Evolutionary conservation across 2,888 invertebrate genomes (phyloP), one percentile per base, ranked within the genome.

Genomic region (Chrysolina haemoptera): DNA sequence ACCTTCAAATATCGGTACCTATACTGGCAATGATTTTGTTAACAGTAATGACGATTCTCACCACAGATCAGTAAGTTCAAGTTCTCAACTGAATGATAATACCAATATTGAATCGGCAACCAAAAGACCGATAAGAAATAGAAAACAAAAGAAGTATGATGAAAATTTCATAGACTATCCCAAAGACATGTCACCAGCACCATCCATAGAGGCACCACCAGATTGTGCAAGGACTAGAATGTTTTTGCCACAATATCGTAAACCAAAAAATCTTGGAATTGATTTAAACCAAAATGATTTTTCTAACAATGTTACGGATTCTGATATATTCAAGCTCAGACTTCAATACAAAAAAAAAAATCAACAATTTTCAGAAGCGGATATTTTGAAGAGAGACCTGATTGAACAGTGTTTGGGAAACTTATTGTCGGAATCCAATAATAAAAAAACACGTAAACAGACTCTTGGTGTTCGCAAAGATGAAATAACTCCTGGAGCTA

Each of bases 381-480:
- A 77, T 50, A 64, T 75, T n/a, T 53, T 77, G 22, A 77, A 75
- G 55, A 62, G 70, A 10, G 27, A 41, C 9, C 20, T 76, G 5
- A 46, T 73, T n/a, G 27, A 40, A 10, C 67, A 74, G 35, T 43
- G 43, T 12, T 14, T 67, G 53, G 67, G 40, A 35, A 67, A 12
- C n/a, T 9, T 35, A n/a, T n/a, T 53, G 14, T n/a, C 40, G 18
- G 68, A 68, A 14, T 53, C 12, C 2, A 18, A 4, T 18, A 73
- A 46, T 18, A 73, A 46, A 69, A 78, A 63, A 53, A 82, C 78
- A 71, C 73, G 81, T 18, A 82, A 81, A 73, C 80, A 81, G 62
- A 72, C 67, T 0, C 75, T 79, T 5, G 71, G 67, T 40, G 62
- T 77, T 1, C 77, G 79, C 2, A 43, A 72, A 14, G 79, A 81